Evolutionary conservation across 2,888 invertebrate species (phyloP).

Genomic region (Zaprionus bogoriensis): DNA sequence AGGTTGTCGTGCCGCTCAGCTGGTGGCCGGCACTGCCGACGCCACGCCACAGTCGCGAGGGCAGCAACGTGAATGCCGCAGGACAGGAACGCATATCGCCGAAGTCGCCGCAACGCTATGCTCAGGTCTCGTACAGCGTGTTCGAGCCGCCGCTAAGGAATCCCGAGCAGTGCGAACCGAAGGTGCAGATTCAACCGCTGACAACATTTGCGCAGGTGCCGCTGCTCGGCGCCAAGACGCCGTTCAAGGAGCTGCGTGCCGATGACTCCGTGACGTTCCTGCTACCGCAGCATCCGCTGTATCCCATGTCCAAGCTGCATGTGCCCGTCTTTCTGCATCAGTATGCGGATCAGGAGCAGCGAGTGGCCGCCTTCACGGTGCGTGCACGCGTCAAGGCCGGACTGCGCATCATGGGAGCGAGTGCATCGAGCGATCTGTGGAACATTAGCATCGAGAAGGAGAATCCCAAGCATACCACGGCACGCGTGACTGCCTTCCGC

Average conservation of each 20-base stretch:
- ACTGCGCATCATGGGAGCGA: slow-evolving; percentile 91
- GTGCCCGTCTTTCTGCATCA: slow-evolving; percentile 94
- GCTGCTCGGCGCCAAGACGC: slow-evolving; percentile 89
- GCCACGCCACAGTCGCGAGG: slow-evolving; percentile 85
- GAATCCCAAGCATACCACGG: slow-evolving; percentile 92
- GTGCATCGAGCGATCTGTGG: slow-evolving; percentile 91
- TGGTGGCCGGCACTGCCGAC: slow-evolving; percentile 94
- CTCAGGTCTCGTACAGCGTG: slow-evolving; percentile 93
- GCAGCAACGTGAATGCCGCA: slow-evolving; percentile 56
- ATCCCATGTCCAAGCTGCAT: slow-evolving; percentile 94
- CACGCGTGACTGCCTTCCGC: slow-evolving; percentile 92
- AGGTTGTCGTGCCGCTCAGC: slow-evolving; percentile 92
- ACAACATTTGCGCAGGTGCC: slow-evolving; percentile 87
- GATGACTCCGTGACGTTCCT: slow-evolving; percentile 93
- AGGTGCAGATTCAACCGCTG: slow-evolving; percentile 88
- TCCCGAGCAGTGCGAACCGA: slow-evolving; percentile 89
- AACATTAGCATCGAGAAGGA: slow-evolving; percentile 92
- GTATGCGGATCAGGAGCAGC: slow-evolving; percentile 86
- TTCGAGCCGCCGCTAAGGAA: slow-evolving; percentile 90
- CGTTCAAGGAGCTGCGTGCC: slow-evolving; percentile 92
- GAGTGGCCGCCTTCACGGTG: slow-evolving; percentile 92
- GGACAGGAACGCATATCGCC: slow-evolving; percentile 66
- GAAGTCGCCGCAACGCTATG: slow-evolving; percentile 88
- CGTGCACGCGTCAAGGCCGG: slow-evolving; percentile 96
- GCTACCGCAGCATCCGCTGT: slow-evolving; percentile 93